Conservation (phyloP, 2,888 invertebrate species). For the Zygogramma bicolorata region DNA sequence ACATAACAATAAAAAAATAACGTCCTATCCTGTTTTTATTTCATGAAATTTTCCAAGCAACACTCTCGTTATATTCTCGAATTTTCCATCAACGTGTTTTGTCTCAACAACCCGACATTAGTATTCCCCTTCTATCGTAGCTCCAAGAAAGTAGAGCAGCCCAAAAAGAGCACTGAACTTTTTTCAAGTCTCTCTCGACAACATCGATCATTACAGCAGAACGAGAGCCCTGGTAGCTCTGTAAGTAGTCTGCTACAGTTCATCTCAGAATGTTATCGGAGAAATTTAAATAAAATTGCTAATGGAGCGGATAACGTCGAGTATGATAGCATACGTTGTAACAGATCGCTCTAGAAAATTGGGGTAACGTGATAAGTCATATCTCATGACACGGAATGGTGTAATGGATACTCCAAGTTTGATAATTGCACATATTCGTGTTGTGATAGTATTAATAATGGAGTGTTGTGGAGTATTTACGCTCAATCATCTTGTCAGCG, state of each 20-base stretch:
- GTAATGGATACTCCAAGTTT: background rate
- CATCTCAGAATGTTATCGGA: background rate
- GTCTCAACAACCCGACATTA: background rate
- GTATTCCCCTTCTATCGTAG: background rate
- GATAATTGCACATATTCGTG: background rate
- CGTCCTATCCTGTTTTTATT: too few species aligned
- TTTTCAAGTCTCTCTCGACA: background rate
- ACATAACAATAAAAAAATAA: too few species aligned
- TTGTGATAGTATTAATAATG: background rate
- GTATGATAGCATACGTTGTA: background rate
- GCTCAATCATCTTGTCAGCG: too few species aligned
- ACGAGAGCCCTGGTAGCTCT: background rate
- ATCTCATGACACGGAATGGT: background rate
- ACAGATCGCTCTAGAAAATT: background rate
- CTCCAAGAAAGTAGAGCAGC: background rate
- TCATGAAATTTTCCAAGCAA: too few species aligned
- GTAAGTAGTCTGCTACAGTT: background rate
- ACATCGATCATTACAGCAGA: background rate
- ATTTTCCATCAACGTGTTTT: background rate
- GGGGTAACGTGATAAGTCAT: background rate
- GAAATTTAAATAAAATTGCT: background rate
- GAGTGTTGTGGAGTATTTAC: too few species aligned
- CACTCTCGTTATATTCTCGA: background rate
- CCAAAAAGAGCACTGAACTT: slow-evolving; percentile 4
- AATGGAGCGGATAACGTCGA: slow-evolving; percentile 6